Evolutionary conservation across 1,140 invertebrate species (phyloP).

Genomic region (Drosophila paulistorum): DNA sequence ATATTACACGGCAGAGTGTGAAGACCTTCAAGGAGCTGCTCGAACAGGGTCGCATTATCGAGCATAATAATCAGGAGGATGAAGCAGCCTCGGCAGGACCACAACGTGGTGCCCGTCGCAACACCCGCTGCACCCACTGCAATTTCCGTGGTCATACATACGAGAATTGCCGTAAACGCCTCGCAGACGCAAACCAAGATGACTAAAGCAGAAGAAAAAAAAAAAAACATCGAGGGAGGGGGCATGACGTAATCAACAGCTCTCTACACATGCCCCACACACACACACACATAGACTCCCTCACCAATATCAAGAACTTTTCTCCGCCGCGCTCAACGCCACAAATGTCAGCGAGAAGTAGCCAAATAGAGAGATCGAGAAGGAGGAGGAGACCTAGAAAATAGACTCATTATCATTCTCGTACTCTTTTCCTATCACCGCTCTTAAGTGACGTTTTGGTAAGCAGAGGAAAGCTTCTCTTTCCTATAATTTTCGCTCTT

Average conservation of each 20-base stretch:
- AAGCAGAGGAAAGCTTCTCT: slow-evolving; percentile 50
- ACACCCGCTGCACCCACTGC: slow-evolving; percentile 64
- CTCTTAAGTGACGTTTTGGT: slow-evolving; percentile 50
- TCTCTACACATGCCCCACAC: slow-evolving; percentile 9
- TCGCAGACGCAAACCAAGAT: slow-evolving; percentile 15
- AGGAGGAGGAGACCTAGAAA: slow-evolving; percentile 3
- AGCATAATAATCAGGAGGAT: slow-evolving; percentile 67
- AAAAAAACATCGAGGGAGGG: slow-evolving; percentile 14
- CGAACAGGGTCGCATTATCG: slow-evolving; percentile 75
- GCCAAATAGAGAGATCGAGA: background rate
- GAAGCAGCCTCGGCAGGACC: slow-evolving; percentile 31
- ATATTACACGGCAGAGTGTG: slow-evolving; percentile 63
- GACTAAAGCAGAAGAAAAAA: slow-evolving; percentile 26
- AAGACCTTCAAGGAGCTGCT: slow-evolving; percentile 67
- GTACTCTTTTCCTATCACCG: slow-evolving; percentile 23
- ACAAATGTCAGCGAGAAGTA: slow-evolving; percentile 26
- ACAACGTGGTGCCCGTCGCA: slow-evolving; percentile 40
- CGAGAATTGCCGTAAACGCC: slow-evolving; percentile 62
- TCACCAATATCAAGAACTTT: slow-evolving; percentile 34
- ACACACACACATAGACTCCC: no score
- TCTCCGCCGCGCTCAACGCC: slow-evolving; percentile 35
- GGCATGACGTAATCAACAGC: slow-evolving; percentile 23
- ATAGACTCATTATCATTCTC: slow-evolving; percentile 12
- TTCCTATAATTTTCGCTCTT: background rate
- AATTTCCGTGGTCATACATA: slow-evolving; percentile 68